These are phyloP conservation scores for Pseudochirops cupreus DNA, from an alignment of 2,797 vertebrate genomes.

Conservation along the genomic window DNA sequence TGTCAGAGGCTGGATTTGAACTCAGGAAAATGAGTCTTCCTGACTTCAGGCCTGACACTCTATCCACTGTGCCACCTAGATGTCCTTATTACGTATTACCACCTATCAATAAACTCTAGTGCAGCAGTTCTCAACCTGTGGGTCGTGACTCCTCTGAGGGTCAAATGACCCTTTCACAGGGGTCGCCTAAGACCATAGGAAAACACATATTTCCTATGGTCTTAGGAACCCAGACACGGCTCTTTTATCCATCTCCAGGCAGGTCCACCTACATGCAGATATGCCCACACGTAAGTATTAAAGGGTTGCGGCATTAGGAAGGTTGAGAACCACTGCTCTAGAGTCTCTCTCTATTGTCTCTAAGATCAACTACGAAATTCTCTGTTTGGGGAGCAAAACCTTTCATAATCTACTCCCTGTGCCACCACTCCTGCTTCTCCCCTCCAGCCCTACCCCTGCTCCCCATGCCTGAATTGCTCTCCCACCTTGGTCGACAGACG, in stretches of 20 bases:
- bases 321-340: too few species aligned
- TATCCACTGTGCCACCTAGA: background rate
- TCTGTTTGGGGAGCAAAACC: background rate
- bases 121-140: too few species aligned
- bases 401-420: background rate
- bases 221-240: too few species aligned
- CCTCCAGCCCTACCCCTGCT: too few species aligned
- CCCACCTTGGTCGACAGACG: background rate
- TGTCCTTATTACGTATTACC: background rate
- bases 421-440: background rate
- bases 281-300: too few species aligned
- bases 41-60: background rate
- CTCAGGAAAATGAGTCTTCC: background rate
- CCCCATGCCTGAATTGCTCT: background rate
- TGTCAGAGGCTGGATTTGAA: background rate
- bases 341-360: background rate
- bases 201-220: too few species aligned
- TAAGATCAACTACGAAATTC: background rate
- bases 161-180: too few species aligned
- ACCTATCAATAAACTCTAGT: background rate
- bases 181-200: too few species aligned
- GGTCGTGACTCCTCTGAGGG: too few species aligned
- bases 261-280: too few species aligned
- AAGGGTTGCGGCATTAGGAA: too few species aligned
- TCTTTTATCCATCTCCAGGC: too few species aligned